Evolutionary conservation across 2,797 vertebrate genomes (phyloP), one percentile per base, ranked within the genome.

Genomic region (Schizothorax lantsangensis): DNA sequence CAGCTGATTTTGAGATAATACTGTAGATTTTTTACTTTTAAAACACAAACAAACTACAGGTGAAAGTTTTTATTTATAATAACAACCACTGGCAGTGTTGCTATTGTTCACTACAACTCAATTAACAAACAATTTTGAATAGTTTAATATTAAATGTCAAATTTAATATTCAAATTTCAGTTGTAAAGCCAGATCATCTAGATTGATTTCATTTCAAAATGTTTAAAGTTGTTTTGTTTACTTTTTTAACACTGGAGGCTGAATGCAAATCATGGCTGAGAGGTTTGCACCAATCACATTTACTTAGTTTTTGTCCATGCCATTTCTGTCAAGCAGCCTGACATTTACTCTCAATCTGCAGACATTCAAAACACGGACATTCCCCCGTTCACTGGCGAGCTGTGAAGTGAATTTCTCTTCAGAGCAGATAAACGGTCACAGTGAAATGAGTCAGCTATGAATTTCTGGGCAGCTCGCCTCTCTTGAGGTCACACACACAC

Each of bases 401-500:
- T 79, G 26, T 49, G 47, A 54, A 69, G 77, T 30, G 49, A 2
- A 80, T 72, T 59, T 73, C 77, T 73, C 47, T 43, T 79, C 38
- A 68, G 36, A 80, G 43, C 33, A 64, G 57, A 81, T 47, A 38
- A 73, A 86, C 69, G 30, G 47, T 54, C 49, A 52, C 64, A 59
- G 36, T 38, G 72, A 83, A 79, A 79, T 87, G 86, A 87, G 81
- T 87, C 81, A 87, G 54, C 59, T 26, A 57, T 66, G 79, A 38
- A 82, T 81, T 79, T 84, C 72, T 87, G 64, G 64, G 54, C 72
- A 69, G 64, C 78, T 57, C 52, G 26, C 81, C 68, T 86, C 68
- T 86, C 40, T 75, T 93, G 94, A 91, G 93, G 91, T 89, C 82
- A 68, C 40, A 30, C 79, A 19, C 43, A 54, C 9, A 5, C 15